Evolutionary conservation across 2,113 vertebrate species (phyloP).

Genomic region (Myiagra hebetior): DNA sequence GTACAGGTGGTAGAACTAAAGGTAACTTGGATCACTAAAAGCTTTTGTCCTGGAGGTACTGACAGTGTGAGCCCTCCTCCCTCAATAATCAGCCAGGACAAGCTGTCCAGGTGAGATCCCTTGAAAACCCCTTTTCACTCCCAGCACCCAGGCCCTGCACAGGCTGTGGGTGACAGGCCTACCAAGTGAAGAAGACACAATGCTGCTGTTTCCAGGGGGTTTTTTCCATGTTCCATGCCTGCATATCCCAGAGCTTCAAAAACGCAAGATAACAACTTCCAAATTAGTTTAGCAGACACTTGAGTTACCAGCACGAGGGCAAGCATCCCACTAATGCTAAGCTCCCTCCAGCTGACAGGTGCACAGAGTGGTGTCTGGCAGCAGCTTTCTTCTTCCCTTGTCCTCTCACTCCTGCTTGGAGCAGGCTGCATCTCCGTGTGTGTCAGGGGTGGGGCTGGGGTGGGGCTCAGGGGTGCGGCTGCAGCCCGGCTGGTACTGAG

Average conservation of each 20-base stretch:
- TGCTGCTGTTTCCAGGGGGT: background rate
- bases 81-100: constrained; percentile 90
- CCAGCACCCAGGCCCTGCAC: background rate
- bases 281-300: background rate
- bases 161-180: background rate
- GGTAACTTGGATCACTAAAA: constrained; percentile 99
- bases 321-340: background rate
- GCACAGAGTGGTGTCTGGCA: background rate
- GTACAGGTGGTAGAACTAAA: constrained; percentile 95
- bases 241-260: background rate
- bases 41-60: constrained; percentile 93
- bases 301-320: background rate
- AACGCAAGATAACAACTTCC: background rate
- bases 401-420: background rate
- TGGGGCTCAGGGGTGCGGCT: background rate
- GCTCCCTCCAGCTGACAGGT: background rate
- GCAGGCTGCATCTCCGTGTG: background rate
- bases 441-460: background rate
- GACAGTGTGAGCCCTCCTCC: constrained; percentile 95
- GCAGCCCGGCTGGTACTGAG: background rate
- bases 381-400: background rate
- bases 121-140: background rate
- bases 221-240: background rate
- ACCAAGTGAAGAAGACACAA: background rate
- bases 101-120: constrained; percentile 84